Percentiles rank a stretch among this genome's conserved stretches.
These are phyloP conservation scores for Theretra japonica DNA, from an alignment of 2,888 invertebrate genomes.

Conservation along the genomic window DNA sequence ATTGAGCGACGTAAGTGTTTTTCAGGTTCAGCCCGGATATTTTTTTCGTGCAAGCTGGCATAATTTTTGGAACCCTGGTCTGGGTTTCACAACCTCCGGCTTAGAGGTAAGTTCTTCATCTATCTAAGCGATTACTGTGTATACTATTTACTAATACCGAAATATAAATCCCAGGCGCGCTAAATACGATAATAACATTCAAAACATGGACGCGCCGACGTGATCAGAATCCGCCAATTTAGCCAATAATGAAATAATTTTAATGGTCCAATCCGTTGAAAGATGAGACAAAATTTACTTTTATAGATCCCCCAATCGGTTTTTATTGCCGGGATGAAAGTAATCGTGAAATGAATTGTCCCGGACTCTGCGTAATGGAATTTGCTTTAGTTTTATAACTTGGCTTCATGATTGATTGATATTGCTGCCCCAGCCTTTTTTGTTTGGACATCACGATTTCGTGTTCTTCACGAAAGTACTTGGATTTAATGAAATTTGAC, in stretches of 20 bases:
- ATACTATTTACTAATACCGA: too few relatives aligned
- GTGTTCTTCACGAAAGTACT: background rate
- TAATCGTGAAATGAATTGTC: constrained; percentile 41
- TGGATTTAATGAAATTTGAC: background rate
- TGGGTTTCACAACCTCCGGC: too few relatives aligned
- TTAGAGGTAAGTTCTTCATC: too few relatives aligned
- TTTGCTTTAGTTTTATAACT: constrained; percentile 38
- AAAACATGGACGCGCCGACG: too few relatives aligned
- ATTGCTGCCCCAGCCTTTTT: constrained; percentile 6
- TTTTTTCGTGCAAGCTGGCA: too few relatives aligned
- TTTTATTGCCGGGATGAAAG: constrained; percentile 34
- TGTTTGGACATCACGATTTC: background rate
- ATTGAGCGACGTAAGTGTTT: too few relatives aligned
- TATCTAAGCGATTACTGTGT: too few relatives aligned
- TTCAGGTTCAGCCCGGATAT: too few relatives aligned
- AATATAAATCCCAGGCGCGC: too few relatives aligned
- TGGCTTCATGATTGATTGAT: constrained; percentile 23
- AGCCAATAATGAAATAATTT: constrained; percentile 16
- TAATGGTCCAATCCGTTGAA: background rate
- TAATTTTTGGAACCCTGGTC: too few relatives aligned
- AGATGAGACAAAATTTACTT: constrained; percentile 11
- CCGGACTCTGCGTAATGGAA: constrained; percentile 37
- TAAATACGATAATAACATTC: too few relatives aligned
- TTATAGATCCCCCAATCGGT: constrained; percentile 20
- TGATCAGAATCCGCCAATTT: background rate